Evolutionary conservation across 2,113 vertebrate genomes (phyloP), one percentile per base, ranked within the genome.

Genomic region (Sylvilagus bachmani): DNA sequence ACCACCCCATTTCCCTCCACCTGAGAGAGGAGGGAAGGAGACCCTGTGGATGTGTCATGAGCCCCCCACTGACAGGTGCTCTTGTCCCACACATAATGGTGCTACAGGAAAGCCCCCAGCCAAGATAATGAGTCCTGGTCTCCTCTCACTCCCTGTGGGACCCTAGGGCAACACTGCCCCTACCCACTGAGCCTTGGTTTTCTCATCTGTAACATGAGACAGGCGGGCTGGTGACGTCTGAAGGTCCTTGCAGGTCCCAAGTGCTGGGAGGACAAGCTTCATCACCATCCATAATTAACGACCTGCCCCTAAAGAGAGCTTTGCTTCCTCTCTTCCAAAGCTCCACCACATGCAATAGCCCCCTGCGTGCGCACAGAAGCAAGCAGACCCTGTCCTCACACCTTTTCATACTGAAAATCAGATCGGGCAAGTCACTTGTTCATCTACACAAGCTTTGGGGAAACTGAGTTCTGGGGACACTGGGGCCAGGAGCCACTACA

Each of bases 281-380:
- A 70, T 88, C 78, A 62, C 83, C 85, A 90, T 87, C 70, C 94
- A 94, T 94, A 97, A 94, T 95, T 94, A 87, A 93, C 93, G 51
- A 2, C 24, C 24, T 93, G 21, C 58, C 84, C 94, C 87, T 79
- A 61, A 87, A 94, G 53, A 93, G 19, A 88, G 73, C 7, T 27
- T 94, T 55, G 14, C 55, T 95, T 90, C 22, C 77, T 29, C 44
- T 77, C 83, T 90, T 58, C 85, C 83, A 77, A 88, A 93, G 69
- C 92, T 70, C 87, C 95, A 92, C 82, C 62, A 38, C 67, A 78
- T 75, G 70, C 36, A 31, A 81, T 73, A 78, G 70, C 9, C 5
- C 87, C 86, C 96, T 90, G 95, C 61, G 27, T 82, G 77, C 53
- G 71, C 78, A 12, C 91, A 93, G 80, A 91, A 89, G 73, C 24